Percentiles rank a stretch among this genome's conserved stretches.
phyloP scores from a whole-genome alignment of 2,113 vertebrate genomes.

The Phyllostomus hastatus region DNA sequence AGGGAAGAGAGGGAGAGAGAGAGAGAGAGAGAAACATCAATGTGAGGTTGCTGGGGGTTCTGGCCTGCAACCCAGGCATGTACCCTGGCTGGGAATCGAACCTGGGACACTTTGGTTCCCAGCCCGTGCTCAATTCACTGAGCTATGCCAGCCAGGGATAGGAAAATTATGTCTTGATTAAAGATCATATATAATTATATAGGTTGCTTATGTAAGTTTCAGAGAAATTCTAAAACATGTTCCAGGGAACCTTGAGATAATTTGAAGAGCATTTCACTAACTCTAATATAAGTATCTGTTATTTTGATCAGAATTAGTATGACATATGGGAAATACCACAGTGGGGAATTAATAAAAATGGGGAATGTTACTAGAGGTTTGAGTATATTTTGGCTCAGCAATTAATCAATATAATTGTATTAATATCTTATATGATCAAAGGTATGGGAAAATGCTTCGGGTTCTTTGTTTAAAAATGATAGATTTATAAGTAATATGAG shows the following conservation, averaged over 20 bases:
- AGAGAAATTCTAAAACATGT: slow-evolving; percentile 26
- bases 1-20: no score
- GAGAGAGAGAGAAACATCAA: no score
- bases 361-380: background rate
- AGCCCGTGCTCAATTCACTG: no score
- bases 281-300: background rate
- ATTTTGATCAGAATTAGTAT: slow-evolving; percentile 21
- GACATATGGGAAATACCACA: background rate
- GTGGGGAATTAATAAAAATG: background rate
- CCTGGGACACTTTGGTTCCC: no score
- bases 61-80: no score
- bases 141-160: no score
- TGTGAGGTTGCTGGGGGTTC: no score
- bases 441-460: background rate
- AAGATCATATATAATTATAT: background rate
- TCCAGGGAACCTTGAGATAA: background rate
- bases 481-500: background rate
- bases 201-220: background rate
- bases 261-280: background rate
- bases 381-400: background rate
- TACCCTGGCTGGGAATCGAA: no score
- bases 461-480: background rate
- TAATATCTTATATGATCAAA: background rate
- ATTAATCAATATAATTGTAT: background rate
- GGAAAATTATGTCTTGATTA: background rate